Percentiles rank a stretch among this genome's conserved stretches.
These are phyloP conservation scores for Pseudorectes ferrugineus DNA, from an alignment of 2,113 vertebrate genomes.

Conservation along the genomic window DNA sequence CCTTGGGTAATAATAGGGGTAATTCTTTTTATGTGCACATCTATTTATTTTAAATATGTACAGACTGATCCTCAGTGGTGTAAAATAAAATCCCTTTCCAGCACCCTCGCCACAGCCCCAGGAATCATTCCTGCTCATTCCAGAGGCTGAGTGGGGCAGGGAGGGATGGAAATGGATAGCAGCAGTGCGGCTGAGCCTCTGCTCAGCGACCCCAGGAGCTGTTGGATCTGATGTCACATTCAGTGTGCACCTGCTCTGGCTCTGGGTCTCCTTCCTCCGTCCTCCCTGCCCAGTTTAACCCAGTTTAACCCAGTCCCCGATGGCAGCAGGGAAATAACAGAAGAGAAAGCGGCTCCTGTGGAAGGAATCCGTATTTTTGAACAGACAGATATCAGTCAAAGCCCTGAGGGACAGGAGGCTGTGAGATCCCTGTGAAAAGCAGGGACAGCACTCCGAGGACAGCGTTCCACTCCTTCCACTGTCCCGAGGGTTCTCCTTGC, in stretches of 20 bases:
- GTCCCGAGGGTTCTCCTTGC: neutral
- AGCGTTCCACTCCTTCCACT: neutral
- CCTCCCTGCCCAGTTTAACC: neutral
- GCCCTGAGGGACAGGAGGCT: neutral
- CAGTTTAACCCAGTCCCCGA: neutral
- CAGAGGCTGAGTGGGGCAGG: neutral
- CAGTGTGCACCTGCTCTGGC: neutral
- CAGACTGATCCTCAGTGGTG: neutral
- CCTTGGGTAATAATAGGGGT: slow-evolving; percentile 30
- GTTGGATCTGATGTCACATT: neutral
- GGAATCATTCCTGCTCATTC: fast-evolving
- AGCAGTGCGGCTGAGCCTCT: neutral
- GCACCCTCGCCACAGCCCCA: neutral
- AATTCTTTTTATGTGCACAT: slow-evolving; percentile 35
- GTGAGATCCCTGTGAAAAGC: neutral
- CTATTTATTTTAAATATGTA: slow-evolving; percentile 41
- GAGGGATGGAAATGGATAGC: fast-evolving
- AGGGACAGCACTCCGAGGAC: neutral
- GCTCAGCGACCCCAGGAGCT: neutral
- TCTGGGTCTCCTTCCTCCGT: neutral
- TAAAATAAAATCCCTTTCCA: neutral
- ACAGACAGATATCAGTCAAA: neutral
- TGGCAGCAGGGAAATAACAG: neutral
- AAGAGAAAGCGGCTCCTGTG: neutral
- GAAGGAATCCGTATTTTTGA: neutral